These are phyloP conservation scores for Oreortyx pictus DNA, from an alignment of 2,797 vertebrate species.

Conservation along the genomic window DNA sequence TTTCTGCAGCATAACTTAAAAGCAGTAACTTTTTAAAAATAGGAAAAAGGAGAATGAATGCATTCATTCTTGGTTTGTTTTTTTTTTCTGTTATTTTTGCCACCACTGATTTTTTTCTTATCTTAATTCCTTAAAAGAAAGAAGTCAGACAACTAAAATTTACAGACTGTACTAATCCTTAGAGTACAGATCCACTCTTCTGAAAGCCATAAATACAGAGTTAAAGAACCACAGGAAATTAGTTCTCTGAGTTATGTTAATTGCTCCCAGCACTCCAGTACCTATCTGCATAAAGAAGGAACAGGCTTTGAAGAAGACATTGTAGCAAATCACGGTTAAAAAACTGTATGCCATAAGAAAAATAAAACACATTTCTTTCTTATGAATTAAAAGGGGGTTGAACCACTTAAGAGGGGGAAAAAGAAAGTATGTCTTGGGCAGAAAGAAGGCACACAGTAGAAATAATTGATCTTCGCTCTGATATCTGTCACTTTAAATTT, in stretches of 20 bases:
- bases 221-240: conserved; percentile 65
- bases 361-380: not conserved
- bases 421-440: not conserved
- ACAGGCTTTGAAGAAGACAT: conserved; percentile 49
- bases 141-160: conserved; percentile 47
- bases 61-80: not conserved
- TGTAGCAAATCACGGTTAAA: conserved; percentile 38
- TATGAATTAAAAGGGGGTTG: conserved; percentile 21
- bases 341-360: not conserved
- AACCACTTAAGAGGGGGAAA: conserved; percentile 2
- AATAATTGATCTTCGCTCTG: conserved; percentile 31
- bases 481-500: conserved; percentile 59
- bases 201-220: conserved; percentile 62
- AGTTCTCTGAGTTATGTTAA: conserved; percentile 73
- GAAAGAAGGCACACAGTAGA: not conserved
- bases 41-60: not conserved
- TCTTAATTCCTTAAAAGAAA: conserved; percentile 52
- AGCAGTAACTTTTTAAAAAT: accelerated
- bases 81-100: not conserved
- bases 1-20: not conserved
- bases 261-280: conserved; percentile 56
- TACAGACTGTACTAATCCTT: conserved; percentile 63
- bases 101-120: conserved; percentile 27
- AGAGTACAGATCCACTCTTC: conserved; percentile 43
- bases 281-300: conserved; percentile 55